A percentile compares a stretch with the other conserved stretches of the same genome.
These are phyloP conservation scores for Gadopsis marmoratus DNA, from an alignment of 2,797 vertebrate genomes.

Conservation along the genomic window DNA sequence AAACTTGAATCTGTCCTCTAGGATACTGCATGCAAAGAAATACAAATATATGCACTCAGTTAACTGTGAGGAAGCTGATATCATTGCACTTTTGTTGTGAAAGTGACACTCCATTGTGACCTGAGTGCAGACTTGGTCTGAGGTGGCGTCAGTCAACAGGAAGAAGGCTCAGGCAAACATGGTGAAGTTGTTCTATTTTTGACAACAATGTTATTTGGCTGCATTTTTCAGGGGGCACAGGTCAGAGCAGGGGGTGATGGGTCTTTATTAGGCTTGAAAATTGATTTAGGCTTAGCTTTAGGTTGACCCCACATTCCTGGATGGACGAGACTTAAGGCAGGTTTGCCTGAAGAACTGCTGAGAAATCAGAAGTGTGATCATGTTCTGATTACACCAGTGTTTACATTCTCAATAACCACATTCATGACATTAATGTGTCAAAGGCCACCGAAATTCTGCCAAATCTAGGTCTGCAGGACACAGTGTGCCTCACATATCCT, in stretches of 20 bases:
- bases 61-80: conserved; percentile 10
- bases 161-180: conserved; percentile 61
- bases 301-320: conserved; percentile 23
- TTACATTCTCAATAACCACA: neutral
- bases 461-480: neutral
- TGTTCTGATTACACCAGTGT: neutral
- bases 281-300: conserved; percentile 5
- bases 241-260: conserved; percentile 24
- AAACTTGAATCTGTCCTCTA: conserved; percentile 9
- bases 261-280: neutral
- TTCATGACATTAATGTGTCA: neutral
- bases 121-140: conserved; percentile 48
- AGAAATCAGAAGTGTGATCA: neutral
- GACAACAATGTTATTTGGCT: conserved; percentile 57
- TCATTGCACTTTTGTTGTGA: conserved; percentile 23
- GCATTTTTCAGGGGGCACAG: conserved; percentile 64
- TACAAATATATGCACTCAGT: conserved; percentile 12
- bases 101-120: conserved; percentile 37
- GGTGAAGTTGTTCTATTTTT: conserved; percentile 59
- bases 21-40: neutral
- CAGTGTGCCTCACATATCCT: conserved; percentile 17
- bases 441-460: neutral
- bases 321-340: conserved; percentile 9
- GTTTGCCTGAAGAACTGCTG: conserved; percentile 15
- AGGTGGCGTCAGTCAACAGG: conserved; percentile 68